Percentiles rank a stretch among this genome's conserved stretches.
These are phyloP conservation scores for Danaus chrysippus DNA, from an alignment of 2,888 invertebrate genomes.

Conservation along the genomic window DNA sequence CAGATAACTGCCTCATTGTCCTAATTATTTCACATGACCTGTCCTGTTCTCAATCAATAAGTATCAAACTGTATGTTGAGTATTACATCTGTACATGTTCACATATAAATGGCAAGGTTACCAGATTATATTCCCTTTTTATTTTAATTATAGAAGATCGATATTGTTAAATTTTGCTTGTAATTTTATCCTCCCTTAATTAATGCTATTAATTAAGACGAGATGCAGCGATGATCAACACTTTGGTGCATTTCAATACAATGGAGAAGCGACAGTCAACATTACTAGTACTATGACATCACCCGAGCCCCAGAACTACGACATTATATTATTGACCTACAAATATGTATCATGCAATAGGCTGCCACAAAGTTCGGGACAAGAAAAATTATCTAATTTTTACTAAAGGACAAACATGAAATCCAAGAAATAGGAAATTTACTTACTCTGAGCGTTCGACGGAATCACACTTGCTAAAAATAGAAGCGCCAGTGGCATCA, in stretches of 20 bases:
- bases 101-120: too few species aligned
- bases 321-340: constrained; percentile 29
- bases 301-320: constrained; percentile 28
- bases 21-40: not conserved
- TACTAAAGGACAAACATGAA: constrained; percentile 13
- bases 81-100: not conserved
- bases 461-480: constrained; percentile 55
- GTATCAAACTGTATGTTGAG: not conserved
- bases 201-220: not conserved
- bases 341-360: constrained; percentile 27
- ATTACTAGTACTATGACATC: constrained; percentile 43
- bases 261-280: constrained; percentile 34
- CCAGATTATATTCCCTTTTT: too few species aligned
- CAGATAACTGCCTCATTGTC: not conserved
- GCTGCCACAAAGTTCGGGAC: constrained; percentile 13
- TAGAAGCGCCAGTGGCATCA: constrained; percentile 50
- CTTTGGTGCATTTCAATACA: constrained; percentile 13
- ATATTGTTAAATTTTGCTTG: too few species aligned
- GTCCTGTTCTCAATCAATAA: not conserved
- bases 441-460: constrained; percentile 61
- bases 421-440: constrained; percentile 25
- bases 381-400: not conserved
- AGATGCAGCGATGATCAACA: not conserved
- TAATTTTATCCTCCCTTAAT: not conserved
- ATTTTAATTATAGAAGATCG: too few species aligned